These are phyloP conservation scores for Benitochromis conjunctus DNA, from an alignment of 2,113 vertebrate species.

Conservation along the genomic window DNA sequence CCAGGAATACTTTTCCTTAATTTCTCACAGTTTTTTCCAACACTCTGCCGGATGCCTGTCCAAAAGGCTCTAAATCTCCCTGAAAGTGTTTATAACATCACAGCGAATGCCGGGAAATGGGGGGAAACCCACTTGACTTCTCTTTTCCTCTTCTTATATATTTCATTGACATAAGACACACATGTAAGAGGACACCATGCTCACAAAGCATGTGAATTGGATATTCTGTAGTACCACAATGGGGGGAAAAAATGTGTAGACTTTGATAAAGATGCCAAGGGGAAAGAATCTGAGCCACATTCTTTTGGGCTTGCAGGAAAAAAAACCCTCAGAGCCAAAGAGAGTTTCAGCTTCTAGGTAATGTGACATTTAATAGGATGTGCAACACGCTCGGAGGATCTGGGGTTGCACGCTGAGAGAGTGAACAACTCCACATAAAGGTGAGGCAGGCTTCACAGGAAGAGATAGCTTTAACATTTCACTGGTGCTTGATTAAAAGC, in stretches of 20 bases:
- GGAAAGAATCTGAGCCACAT: neutral
- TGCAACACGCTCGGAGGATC: neutral
- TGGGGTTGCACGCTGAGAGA: neutral
- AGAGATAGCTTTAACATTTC: constrained; percentile 42
- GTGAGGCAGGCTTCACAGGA: constrained; percentile 24
- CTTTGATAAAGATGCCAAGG: neutral
- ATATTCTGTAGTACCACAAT: neutral
- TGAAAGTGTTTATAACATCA: constrained; percentile 55
- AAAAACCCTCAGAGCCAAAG: neutral
- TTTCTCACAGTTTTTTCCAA: constrained; percentile 43
- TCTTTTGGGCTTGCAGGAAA: neutral
- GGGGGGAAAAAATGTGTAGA: neutral
- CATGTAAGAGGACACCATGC: neutral
- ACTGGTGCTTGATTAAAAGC: constrained; percentile 55
- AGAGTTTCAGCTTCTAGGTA: constrained; percentile 20
- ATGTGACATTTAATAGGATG: constrained; percentile 27
- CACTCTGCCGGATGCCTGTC: constrained; percentile 39
- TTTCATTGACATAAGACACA: constrained; percentile 13
- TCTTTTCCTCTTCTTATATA: constrained; percentile 1
- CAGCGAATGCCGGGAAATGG: constrained; percentile 36
- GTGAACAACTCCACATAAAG: constrained; percentile 23
- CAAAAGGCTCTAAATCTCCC: constrained; percentile 48
- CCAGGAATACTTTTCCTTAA: constrained; percentile 36
- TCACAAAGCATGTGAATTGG: neutral
- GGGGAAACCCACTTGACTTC: constrained; percentile 42